phyloP scores from a whole-genome alignment of 2,888 invertebrate genomes.

The Diarsia brunnea region DNA sequence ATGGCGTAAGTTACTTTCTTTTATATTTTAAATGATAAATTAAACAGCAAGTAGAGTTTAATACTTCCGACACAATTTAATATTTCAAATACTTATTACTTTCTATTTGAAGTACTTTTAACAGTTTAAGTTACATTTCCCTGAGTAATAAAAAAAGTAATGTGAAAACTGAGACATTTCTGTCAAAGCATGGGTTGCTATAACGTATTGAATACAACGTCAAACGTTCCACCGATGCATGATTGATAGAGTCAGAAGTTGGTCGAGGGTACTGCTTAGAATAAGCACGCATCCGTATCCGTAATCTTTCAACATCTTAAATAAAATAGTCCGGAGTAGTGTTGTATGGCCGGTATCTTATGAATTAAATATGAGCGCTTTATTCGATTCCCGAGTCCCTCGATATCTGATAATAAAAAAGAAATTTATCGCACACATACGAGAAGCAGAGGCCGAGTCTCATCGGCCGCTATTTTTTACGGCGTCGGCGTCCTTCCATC shows the following conservation, averaged over 20 bases:
- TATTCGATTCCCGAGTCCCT: slow-evolving; percentile 91
- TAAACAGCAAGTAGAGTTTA: neutral
- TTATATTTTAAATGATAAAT: neutral
- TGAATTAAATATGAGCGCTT: slow-evolving; percentile 91
- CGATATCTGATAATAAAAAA: slow-evolving; percentile 91
- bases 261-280: slow-evolving; percentile 73
- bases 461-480: slow-evolving; percentile 90
- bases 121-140: neutral
- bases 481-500: slow-evolving; percentile 85
- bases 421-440: slow-evolving; percentile 90
- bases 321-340: slow-evolving; percentile 89
- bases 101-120: neutral
- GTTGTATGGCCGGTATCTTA: slow-evolving; percentile 90
- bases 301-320: slow-evolving; percentile 89
- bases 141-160: neutral
- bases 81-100: too few species aligned
- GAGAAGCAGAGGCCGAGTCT: slow-evolving; percentile 79
- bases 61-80: neutral
- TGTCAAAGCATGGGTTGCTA: slow-evolving; percentile 7
- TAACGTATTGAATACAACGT: slow-evolving; percentile 36
- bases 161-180: neutral
- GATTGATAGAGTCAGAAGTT: slow-evolving; percentile 66
- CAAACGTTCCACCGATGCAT: slow-evolving; percentile 45
- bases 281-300: slow-evolving; percentile 79
- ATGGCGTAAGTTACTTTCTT: slow-evolving; percentile 13